A percentile compares a stretch with the other conserved stretches of the same genome.
Evolutionary conservation across 1,140 invertebrate species (phyloP).

Genomic region (Rhyacophila brunnea): DNA sequence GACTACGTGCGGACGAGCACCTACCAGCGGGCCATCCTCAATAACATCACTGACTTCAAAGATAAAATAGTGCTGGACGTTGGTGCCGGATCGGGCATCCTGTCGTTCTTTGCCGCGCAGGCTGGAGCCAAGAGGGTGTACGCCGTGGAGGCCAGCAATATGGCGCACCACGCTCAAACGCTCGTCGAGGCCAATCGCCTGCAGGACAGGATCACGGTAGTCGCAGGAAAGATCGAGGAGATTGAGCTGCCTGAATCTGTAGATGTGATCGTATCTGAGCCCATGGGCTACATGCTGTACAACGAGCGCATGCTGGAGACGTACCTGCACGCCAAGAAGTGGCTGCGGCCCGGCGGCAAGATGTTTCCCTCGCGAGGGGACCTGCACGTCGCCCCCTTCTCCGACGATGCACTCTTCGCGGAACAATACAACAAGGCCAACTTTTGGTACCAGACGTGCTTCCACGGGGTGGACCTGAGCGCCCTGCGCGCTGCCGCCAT

Average conservation of each 20-base stretch:
- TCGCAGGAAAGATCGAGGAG: slow-evolving; percentile 98
- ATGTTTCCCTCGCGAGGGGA: slow-evolving; percentile 98
- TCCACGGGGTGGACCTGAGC: slow-evolving; percentile 96
- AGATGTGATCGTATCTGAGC: slow-evolving; percentile 97
- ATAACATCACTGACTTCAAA: slow-evolving; percentile 89
- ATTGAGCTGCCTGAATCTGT: slow-evolving; percentile 92
- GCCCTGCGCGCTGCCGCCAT: slow-evolving; percentile 82
- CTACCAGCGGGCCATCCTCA: slow-evolving; percentile 95
- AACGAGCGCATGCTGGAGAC: slow-evolving; percentile 99
- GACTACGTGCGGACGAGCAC: slow-evolving; percentile 98
- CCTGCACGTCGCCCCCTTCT: slow-evolving; percentile 97
- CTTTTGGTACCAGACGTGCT: slow-evolving; percentile 98
- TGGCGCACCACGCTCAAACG: slow-evolving; percentile 94
- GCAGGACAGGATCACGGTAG: slow-evolving; percentile 82
- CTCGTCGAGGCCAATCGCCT: slow-evolving; percentile 90
- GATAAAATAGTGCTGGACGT: slow-evolving; percentile 95
- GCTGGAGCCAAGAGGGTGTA: slow-evolving; percentile 96
- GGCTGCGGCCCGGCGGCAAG: slow-evolving; percentile 86
- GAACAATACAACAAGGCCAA: slow-evolving; percentile 98
- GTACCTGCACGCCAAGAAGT: slow-evolving; percentile 98
- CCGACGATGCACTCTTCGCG: slow-evolving; percentile 96
- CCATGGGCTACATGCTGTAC: slow-evolving; percentile 99
- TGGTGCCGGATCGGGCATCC: slow-evolving; percentile 94
- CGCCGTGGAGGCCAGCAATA: slow-evolving; percentile 97
- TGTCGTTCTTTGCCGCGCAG: slow-evolving; percentile 98